phyloP scores from a whole-genome alignment of 2,888 invertebrate species.

The Chrysodeixis includens region DNA sequence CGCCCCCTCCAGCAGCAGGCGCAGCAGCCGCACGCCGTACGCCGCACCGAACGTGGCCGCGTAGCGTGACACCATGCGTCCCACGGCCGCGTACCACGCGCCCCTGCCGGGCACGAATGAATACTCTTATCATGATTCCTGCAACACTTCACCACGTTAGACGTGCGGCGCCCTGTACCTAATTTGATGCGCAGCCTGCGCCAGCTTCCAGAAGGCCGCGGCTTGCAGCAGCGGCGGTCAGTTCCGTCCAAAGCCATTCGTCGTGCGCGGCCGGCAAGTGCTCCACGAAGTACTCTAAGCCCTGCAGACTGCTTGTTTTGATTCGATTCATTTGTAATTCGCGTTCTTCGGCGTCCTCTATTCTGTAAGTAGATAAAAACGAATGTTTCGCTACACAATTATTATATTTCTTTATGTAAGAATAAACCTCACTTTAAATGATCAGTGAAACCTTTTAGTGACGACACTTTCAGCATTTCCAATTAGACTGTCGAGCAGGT shows the following conservation, averaged over 20 bases:
- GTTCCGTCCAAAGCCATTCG: slow-evolving; percentile 86
- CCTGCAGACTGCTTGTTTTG: slow-evolving; percentile 66
- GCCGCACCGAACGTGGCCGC: slow-evolving; percentile 82
- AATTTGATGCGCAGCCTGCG: slow-evolving; percentile 80
- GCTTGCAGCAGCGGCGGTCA: slow-evolving; percentile 89
- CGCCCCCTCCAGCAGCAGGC: slow-evolving; percentile 48
- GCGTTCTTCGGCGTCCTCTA: slow-evolving; percentile 67
- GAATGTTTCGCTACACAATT: not conserved
- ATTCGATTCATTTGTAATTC: slow-evolving; percentile 58
- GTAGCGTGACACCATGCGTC: slow-evolving; percentile 90
- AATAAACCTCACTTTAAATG: not conserved
- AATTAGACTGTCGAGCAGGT: slow-evolving; percentile 91
- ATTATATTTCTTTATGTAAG: not conserved
- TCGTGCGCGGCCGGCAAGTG: slow-evolving; percentile 80
- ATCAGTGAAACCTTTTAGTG: slow-evolving; percentile 68
- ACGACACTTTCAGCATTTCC: slow-evolving; percentile 68
- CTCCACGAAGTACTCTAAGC: slow-evolving; percentile 59
- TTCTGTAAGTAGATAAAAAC: slow-evolving; percentile 53
- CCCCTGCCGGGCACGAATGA: no score
- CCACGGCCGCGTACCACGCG: slow-evolving; percentile 92
- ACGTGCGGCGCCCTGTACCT: slow-evolving; percentile 87
- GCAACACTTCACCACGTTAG: no score
- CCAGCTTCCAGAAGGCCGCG: slow-evolving; percentile 92
- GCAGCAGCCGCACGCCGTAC: slow-evolving; percentile 88
- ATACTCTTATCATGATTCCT: no score